Evolutionary conservation across 2,888 invertebrate genomes (phyloP).

Genomic region (Euproctis similis): DNA sequence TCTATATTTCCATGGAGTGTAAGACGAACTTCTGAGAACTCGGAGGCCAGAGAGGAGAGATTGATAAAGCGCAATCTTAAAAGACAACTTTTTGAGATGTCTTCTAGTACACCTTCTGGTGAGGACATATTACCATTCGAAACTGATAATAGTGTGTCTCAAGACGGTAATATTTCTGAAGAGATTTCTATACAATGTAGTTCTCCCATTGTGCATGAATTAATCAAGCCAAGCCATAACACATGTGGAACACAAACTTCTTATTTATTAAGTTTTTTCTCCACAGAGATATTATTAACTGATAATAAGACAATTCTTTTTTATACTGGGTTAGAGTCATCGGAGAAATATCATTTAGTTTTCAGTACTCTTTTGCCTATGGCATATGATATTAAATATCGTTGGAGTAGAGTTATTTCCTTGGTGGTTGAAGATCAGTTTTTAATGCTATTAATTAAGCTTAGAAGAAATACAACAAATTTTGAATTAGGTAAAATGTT

Average conservation of each 20-base stretch:
- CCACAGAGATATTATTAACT: background rate
- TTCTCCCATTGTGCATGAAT: too few species aligned
- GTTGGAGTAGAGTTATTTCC: background rate
- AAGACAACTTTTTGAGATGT: too few species aligned
- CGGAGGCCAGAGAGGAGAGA: too few species aligned
- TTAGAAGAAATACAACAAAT: conserved; percentile 6
- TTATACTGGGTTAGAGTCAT: conserved; percentile 1
- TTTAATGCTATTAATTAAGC: conserved; percentile 6
- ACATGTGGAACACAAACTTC: background rate
- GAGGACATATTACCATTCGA: too few species aligned
- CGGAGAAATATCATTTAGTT: conserved; percentile 1
- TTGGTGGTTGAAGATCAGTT: conserved; percentile 2
- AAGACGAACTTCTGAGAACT: too few species aligned
- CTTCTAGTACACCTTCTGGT: too few species aligned
- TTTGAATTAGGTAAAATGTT: conserved; percentile 9
- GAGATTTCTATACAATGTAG: too few species aligned
- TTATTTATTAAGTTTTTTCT: background rate
- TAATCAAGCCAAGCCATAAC: too few species aligned
- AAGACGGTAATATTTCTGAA: too few species aligned
- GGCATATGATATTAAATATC: background rate
- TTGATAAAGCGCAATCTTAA: too few species aligned
- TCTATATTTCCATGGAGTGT: too few species aligned
- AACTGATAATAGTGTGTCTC: too few species aligned
- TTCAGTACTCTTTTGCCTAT: conserved; percentile 1
- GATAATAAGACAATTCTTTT: background rate